Conservation (phyloP, 2,113 vertebrate genomes). For the Hippocampus abdominalis region DNA sequence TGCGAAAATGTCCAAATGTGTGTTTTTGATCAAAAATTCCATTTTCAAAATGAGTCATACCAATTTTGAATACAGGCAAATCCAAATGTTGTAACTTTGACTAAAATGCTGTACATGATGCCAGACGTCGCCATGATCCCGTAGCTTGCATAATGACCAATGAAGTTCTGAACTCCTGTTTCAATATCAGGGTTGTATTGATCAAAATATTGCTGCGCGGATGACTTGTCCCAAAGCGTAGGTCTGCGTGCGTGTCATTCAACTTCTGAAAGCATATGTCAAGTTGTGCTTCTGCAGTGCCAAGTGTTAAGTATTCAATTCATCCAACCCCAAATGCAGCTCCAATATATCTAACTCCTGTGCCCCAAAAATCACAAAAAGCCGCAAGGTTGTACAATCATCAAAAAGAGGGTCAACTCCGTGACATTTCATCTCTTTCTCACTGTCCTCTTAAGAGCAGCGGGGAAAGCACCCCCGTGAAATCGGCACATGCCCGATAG, state of each 20-base stretch:
- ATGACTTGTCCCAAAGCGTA: too few species aligned
- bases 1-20: too few species aligned
- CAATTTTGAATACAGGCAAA: too few species aligned
- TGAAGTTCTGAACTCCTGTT: too few species aligned
- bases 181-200: too few species aligned
- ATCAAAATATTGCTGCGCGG: too few species aligned
- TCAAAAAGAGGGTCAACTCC: not conserved
- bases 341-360: not conserved
- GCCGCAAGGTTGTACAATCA: not conserved
- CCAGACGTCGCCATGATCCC: not conserved
- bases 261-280: too few species aligned
- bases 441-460: conserved; percentile 14
- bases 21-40: too few species aligned
- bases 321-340: conserved; percentile 1
- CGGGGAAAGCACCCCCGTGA: conserved; percentile 13
- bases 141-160: not conserved
- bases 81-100: not conserved
- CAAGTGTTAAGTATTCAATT: not conserved
- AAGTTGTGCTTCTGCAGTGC: too few species aligned
- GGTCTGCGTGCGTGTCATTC: too few species aligned
- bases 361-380: not conserved
- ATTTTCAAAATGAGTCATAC: too few species aligned
- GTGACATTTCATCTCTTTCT: conserved; percentile 6
- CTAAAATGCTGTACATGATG: not conserved
- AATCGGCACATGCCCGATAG: conserved; percentile 24